Evolutionary conservation across 2,113 vertebrate genomes (phyloP).

Genomic region (Aepyceros melampus): DNA sequence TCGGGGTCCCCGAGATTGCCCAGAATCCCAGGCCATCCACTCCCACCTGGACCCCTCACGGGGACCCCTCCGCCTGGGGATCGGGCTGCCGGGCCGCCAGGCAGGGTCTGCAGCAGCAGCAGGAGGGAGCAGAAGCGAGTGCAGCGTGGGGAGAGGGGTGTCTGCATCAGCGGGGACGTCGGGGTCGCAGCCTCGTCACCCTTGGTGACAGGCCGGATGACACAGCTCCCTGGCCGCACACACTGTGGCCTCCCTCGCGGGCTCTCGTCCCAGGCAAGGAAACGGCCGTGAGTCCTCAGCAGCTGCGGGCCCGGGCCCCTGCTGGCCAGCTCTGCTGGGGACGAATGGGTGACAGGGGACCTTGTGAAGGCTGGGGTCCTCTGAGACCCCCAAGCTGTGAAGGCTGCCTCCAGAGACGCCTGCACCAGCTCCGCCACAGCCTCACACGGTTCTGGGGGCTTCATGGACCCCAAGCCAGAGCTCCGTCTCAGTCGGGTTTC

Average conservation of each 20-base stretch:
- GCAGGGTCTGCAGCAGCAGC: too few species aligned
- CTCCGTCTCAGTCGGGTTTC: neutral
- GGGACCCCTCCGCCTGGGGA: neutral
- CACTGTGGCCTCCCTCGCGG: rapidly evolving
- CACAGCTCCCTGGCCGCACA: rapidly evolving
- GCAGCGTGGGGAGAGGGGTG: rapidly evolving
- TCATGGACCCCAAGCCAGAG: neutral
- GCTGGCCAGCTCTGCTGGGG: neutral
- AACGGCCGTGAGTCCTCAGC: rapidly evolving
- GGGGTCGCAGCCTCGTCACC: neutral
- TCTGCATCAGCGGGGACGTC: neutral
- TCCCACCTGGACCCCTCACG: rapidly evolving
- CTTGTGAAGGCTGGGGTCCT: neutral
- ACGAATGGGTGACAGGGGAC: neutral
- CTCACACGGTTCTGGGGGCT: neutral
- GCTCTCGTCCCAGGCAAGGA: neutral
- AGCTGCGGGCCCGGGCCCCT: too few species aligned
- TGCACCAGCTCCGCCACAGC: neutral
- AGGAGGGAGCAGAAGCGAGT: neutral
- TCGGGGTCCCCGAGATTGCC: neutral
- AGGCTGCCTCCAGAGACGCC: neutral
- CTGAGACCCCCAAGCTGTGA: neutral
- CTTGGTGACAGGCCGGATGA: neutral
- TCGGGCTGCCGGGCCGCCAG: rapidly evolving
- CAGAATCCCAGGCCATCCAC: neutral